A percentile compares a stretch with the other conserved stretches of the same genome.
phyloP scores from a whole-genome alignment of 2,888 invertebrate species.

The Euclidia mi region DNA sequence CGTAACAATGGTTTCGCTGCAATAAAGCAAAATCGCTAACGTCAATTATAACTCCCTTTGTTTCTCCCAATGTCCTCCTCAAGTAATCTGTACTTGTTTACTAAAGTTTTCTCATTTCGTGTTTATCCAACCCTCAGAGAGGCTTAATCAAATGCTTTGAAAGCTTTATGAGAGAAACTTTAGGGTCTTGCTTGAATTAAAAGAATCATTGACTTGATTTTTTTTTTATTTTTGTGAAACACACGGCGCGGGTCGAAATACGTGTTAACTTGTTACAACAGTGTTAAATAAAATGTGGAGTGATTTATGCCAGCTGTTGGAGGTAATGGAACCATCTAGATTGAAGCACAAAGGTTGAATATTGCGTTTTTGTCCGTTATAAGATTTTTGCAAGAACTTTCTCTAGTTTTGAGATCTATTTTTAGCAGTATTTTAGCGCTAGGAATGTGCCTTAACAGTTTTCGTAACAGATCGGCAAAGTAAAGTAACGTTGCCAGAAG shows the following conservation, averaged over 20 bases:
- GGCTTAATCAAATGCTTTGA: slow-evolving; percentile 70
- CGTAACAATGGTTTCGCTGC: slow-evolving; percentile 8
- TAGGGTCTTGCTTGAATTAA: slow-evolving; percentile 59
- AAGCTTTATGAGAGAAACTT: slow-evolving; percentile 68
- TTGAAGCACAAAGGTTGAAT: too few relatives aligned
- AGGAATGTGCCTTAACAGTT: too few relatives aligned
- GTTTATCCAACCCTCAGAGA: slow-evolving; percentile 65
- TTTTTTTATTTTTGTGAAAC: slow-evolving; percentile 29
- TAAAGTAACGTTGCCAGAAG: too few relatives aligned
- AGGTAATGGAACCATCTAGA: too few relatives aligned
- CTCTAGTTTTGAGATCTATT: too few relatives aligned
- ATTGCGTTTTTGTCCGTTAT: too few relatives aligned
- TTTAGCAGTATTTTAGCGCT: too few relatives aligned
- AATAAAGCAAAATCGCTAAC: slow-evolving; percentile 54
- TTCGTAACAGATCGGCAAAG: too few relatives aligned
- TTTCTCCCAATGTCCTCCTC: slow-evolving; percentile 60
- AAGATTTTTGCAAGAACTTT: too few relatives aligned
- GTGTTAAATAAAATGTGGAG: background rate
- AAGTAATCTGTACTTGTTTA: slow-evolving; percentile 68
- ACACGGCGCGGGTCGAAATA: slow-evolving; percentile 14
- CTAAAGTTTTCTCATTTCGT: slow-evolving; percentile 70
- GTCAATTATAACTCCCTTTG: slow-evolving; percentile 65
- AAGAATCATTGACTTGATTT: slow-evolving; percentile 51
- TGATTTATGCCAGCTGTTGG: too few relatives aligned
- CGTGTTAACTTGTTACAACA: slow-evolving; percentile 19